Evolutionary conservation across 2,888 invertebrate species (phyloP).

Genomic region (Cheiracanthium punctorium): DNA sequence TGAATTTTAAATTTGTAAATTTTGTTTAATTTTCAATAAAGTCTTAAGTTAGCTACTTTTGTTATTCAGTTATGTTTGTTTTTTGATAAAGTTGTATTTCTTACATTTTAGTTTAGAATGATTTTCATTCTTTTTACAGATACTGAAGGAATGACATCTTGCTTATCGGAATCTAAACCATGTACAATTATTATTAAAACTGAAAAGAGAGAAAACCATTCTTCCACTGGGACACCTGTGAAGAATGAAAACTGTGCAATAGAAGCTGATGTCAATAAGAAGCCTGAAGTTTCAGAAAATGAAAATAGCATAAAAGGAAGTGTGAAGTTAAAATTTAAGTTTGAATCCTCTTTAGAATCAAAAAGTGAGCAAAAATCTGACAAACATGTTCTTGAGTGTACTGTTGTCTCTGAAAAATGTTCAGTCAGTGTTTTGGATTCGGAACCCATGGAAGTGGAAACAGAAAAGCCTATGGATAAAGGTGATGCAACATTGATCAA

Average conservation of each 20-base stretch:
- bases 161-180: slow-evolving; percentile 52
- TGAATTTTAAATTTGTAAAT: too few relatives aligned
- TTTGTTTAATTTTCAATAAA: too few relatives aligned
- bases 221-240: not conserved
- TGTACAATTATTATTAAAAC: slow-evolving; percentile 64
- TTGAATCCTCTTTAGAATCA: not conserved
- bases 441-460: not conserved
- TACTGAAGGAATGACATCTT: slow-evolving; percentile 42
- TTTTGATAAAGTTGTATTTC: too few relatives aligned
- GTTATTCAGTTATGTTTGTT: too few relatives aligned
- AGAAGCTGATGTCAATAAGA: not conserved
- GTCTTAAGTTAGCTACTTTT: too few relatives aligned
- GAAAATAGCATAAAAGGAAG: not conserved
- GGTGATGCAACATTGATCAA: too few relatives aligned
- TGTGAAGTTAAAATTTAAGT: not conserved
- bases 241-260: slow-evolving; percentile 7
- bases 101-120: too few relatives aligned
- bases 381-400: not conserved
- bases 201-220: slow-evolving; percentile 43
- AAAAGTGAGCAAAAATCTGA: not conserved
- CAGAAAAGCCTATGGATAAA: not conserved
- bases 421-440: not conserved
- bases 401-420: not conserved
- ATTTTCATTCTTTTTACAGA: slow-evolving; percentile 30
- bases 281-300: not conserved